A percentile compares a stretch with the other conserved stretches of the same genome.
Evolutionary conservation across 2,797 vertebrate genomes (phyloP).

Genomic region (Cephalopachus bancanus): DNA sequence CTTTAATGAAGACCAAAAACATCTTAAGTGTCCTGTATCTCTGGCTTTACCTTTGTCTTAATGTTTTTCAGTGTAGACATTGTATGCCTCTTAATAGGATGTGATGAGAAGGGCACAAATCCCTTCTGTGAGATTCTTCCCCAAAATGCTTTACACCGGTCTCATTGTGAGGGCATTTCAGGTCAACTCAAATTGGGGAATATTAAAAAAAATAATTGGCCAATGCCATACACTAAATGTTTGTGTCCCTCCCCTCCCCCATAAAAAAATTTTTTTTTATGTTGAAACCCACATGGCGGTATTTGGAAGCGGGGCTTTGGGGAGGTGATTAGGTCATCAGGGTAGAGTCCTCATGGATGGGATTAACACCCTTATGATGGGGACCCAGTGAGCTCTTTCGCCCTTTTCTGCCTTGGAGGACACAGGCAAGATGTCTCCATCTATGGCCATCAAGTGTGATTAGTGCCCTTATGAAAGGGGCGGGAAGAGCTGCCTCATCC

Average conservation of each 20-base stretch:
- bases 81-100: neutral
- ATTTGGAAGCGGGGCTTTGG: neutral
- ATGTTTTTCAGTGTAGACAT: neutral
- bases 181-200: neutral
- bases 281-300: too few species aligned
- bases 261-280: too few species aligned
- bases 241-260: too few species aligned
- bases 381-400: neutral
- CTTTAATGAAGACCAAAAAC: neutral
- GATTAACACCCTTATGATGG: neutral
- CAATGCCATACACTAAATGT: too few species aligned
- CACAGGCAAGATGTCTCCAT: neutral
- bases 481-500: neutral
- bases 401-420: neutral
- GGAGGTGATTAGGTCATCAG: neutral
- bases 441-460: neutral
- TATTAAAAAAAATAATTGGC: neutral
- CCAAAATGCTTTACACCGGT: neutral
- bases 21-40: neutral
- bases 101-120: neutral
- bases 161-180: neutral
- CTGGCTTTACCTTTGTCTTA: neutral
- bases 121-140: neutral
- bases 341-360: neutral
- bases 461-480: neutral